Percentiles rank a stretch among this genome's conserved stretches.
Evolutionary conservation across 2,113 vertebrate species (phyloP).

Genomic region (Bufo gargarizans): DNA sequence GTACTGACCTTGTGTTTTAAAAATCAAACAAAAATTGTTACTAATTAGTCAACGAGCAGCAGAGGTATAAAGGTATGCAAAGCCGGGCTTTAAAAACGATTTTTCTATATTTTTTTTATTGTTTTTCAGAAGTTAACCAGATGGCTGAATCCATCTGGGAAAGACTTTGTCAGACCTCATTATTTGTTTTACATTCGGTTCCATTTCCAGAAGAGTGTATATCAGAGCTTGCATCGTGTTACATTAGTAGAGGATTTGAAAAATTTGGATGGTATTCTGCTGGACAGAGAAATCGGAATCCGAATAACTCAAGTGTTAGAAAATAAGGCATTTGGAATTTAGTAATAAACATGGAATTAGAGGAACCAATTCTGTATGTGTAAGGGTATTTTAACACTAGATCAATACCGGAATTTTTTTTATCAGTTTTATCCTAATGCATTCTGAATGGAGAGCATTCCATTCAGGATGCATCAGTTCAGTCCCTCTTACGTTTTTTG

Average conservation of each 20-base stretch:
- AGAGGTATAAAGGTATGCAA: constrained; percentile 4
- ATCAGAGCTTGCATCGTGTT: constrained; percentile 3
- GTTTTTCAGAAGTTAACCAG: constrained; percentile 33
- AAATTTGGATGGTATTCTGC: constrained; percentile 1
- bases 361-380: neutral
- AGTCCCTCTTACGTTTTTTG: too few species aligned
- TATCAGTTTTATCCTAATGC: too few species aligned
- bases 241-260: neutral
- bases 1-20: constrained; percentile 39
- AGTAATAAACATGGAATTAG: neutral
- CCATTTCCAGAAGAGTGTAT: constrained; percentile 21
- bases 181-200: constrained; percentile 45
- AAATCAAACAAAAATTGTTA: constrained; percentile 16
- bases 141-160: constrained; percentile 50
- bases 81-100: neutral
- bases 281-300: neutral
- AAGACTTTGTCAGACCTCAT: constrained; percentile 53
- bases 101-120: neutral
- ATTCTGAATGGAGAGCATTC: too few species aligned
- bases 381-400: too few species aligned
- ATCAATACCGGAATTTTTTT: too few species aligned
- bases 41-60: constrained; percentile 30
- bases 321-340: neutral
- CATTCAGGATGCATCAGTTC: too few species aligned
- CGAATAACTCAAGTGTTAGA: neutral